Evolutionary conservation across 2,888 invertebrate genomes (phyloP).

Genomic region (Sclerodermus sp.): DNA sequence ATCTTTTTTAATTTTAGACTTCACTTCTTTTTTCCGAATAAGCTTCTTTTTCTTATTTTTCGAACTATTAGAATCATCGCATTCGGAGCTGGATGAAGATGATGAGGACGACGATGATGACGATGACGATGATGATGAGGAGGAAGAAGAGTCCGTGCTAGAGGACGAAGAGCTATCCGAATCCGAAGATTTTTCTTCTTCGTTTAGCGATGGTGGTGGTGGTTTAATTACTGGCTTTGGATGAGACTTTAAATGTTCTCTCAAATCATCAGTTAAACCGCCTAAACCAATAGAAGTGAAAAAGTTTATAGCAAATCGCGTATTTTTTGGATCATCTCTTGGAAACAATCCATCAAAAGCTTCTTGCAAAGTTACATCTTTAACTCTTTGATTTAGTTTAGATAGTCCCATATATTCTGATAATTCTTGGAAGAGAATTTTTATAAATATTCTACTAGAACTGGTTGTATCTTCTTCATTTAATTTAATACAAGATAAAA

Average conservation of each 20-base stretch:
- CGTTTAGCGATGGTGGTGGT: constrained; percentile 26
- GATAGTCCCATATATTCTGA: constrained; percentile 94
- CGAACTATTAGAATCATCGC: constrained; percentile 24
- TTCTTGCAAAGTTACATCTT: constrained; percentile 82
- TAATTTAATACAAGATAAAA: constrained; percentile 82
- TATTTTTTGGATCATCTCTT: constrained; percentile 92
- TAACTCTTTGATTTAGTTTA: constrained; percentile 86
- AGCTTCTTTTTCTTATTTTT: constrained; percentile 27
- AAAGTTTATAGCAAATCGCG: constrained; percentile 84
- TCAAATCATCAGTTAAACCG: constrained; percentile 90
- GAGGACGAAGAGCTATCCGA: constrained; percentile 22
- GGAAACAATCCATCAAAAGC: constrained; percentile 94
- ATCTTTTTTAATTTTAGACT: constrained; percentile 22
- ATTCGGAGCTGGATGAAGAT: constrained; percentile 22
- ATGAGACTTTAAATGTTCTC: constrained; percentile 83
- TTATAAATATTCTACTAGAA: constrained; percentile 95
- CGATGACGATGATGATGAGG: constrained; percentile 19
- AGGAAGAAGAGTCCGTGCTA: constrained; percentile 40
- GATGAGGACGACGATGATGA: constrained; percentile 26
- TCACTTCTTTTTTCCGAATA: constrained; percentile 23
- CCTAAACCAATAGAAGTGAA: constrained; percentile 70
- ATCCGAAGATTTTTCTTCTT: constrained; percentile 21
- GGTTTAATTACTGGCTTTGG: constrained; percentile 60
- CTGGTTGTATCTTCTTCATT: constrained; percentile 98
- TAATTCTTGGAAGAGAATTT: constrained; percentile 94